A percentile compares a stretch with the other conserved stretches of the same genome.
phyloP scores from a whole-genome alignment of 2,113 vertebrate species.

The Atractosteus spatula region DNA sequence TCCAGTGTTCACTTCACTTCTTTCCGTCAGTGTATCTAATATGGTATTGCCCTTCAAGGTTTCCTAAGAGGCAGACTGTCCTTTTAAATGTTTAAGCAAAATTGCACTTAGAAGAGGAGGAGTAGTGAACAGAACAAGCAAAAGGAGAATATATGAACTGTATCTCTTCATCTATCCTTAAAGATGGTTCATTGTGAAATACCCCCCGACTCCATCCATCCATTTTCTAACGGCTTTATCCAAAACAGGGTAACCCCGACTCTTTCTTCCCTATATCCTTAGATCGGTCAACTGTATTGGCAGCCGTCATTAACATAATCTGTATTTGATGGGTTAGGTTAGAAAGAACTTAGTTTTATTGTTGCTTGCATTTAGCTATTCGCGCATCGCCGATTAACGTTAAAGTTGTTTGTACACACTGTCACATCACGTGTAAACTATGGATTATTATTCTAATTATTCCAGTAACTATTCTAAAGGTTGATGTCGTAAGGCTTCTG shows the following conservation, averaged over 20 bases:
- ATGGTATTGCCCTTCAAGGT: too few relatives aligned
- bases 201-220: too few relatives aligned
- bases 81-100: too few relatives aligned
- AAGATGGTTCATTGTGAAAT: too few relatives aligned
- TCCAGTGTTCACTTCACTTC: too few relatives aligned
- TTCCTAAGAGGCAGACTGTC: too few relatives aligned
- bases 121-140: too few relatives aligned
- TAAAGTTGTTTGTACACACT: slow-evolving; percentile 87
- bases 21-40: too few relatives aligned
- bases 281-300: not conserved
- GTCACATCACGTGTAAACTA: slow-evolving; percentile 81
- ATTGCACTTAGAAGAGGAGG: too few relatives aligned
- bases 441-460: slow-evolving; percentile 84
- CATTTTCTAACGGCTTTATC: not conserved
- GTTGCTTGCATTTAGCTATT: slow-evolving; percentile 76
- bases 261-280: too few relatives aligned
- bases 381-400: slow-evolving; percentile 82
- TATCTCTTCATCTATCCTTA: too few relatives aligned
- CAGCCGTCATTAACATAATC: slow-evolving; percentile 74
- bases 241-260: not conserved
- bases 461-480: slow-evolving; percentile 28
- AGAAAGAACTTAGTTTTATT: slow-evolving; percentile 80
- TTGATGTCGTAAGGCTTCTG: not conserved
- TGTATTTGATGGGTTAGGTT: slow-evolving; percentile 82
- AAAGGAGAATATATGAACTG: too few relatives aligned